Conservation (phyloP, 2,113 vertebrate genomes). For the Notechis scutatus region DNA sequence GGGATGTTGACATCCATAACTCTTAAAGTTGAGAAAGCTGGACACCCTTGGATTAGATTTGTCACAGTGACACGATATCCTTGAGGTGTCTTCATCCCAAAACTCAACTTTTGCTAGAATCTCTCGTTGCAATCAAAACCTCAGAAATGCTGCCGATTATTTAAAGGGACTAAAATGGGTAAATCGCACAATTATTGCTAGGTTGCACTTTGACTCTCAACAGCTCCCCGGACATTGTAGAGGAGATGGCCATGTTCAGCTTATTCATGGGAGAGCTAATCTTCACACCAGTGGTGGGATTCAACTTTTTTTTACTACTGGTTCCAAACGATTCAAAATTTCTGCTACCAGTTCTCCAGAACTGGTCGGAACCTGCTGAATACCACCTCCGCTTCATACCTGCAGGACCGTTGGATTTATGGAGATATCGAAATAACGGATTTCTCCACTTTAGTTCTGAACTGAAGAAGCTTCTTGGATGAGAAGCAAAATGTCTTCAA, state of each 20-base stretch:
- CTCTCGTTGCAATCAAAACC: not conserved
- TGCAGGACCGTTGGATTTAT: not conserved
- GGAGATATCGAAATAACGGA: not conserved
- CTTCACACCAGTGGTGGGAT: not conserved
- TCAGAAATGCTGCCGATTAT: not conserved
- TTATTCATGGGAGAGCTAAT: not conserved
- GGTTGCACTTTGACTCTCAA: not conserved
- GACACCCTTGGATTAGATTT: not conserved
- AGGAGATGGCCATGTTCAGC: too few relatives aligned
- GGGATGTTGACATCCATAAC: not conserved
- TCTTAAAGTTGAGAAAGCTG: not conserved
- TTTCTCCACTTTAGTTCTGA: not conserved
- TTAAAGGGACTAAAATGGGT: not conserved
- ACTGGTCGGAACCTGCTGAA: too few relatives aligned
- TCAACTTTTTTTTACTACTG: too few relatives aligned
- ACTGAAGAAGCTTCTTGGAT: too few relatives aligned
- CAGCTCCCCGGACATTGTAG: not conserved
- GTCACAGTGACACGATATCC: not conserved
- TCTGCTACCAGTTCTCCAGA: too few relatives aligned
- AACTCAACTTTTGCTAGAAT: not conserved
- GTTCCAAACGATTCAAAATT: too few relatives aligned
- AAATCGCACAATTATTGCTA: not conserved
- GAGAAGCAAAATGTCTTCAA: too few relatives aligned
- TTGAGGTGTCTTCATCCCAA: not conserved
- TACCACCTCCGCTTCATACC: not conserved